phyloP scores from a whole-genome alignment of 2,888 invertebrate species.

The Sepioteuthis lessoniana region DNA sequence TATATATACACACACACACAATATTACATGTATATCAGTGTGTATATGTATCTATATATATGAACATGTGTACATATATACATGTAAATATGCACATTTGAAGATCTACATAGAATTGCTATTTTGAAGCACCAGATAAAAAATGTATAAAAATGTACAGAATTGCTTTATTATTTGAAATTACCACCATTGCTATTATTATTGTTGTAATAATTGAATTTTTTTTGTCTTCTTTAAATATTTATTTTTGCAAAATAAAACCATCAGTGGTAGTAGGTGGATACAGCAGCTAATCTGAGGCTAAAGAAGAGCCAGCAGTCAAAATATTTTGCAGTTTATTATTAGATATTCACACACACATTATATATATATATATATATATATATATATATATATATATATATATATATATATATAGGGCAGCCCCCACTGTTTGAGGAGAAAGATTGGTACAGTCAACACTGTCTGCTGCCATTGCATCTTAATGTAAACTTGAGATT shows the following conservation, averaged over 20 bases:
- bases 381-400: conserved; percentile 25
- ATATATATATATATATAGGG: no score
- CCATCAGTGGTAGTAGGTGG: background rate
- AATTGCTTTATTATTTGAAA: conserved; percentile 24
- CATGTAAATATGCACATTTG: background rate
- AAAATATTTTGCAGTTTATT: background rate
- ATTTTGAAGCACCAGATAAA: background rate
- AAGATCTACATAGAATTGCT: background rate
- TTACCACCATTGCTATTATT: background rate
- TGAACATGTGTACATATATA: background rate
- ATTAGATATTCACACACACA: no score
- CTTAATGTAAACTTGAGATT: background rate
- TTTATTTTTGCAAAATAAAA: background rate
- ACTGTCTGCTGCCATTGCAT: conserved; percentile 12
- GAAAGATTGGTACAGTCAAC: background rate
- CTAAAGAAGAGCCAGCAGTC: conserved; percentile 8
- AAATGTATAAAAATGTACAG: conserved; percentile 12
- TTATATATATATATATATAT: conserved; percentile 13
- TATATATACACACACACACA: no score
- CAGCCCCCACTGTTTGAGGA: background rate
- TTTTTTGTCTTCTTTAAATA: background rate
- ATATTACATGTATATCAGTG: no score
- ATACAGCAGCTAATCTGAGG: conserved; percentile 20
- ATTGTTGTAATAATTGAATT: background rate
- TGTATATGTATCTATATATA: background rate